Evolutionary conservation across 2,797 vertebrate genomes (phyloP).

Genomic region (Sphenopsis melanotis): DNA sequence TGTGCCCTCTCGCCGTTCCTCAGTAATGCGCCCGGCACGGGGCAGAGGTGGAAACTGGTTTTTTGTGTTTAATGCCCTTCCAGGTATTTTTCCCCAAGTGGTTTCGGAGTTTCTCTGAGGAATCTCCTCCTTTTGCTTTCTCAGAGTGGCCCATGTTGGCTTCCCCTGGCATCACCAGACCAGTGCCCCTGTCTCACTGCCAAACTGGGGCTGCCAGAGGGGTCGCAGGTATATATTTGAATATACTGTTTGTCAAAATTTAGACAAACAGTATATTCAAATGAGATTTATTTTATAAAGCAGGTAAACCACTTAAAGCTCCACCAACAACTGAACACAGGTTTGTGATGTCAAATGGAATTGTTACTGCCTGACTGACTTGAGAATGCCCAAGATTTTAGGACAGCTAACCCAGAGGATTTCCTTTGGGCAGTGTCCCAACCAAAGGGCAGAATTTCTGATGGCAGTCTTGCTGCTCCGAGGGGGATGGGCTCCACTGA

Average conservation of each 20-base stretch:
- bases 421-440: neutral
- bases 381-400: neutral
- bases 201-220: neutral
- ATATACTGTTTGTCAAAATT: neutral
- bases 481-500: neutral
- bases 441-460: neutral
- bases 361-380: neutral
- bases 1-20: fast-evolving
- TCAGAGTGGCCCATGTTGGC: fast-evolving
- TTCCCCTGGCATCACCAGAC: neutral
- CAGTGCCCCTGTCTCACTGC: neutral
- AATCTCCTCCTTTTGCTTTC: neutral
- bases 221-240: fast-evolving
- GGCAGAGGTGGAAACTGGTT: fast-evolving
- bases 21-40: fast-evolving
- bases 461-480: neutral
- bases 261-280: neutral
- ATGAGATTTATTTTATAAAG: neutral
- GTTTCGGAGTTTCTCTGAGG: neutral
- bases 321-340: neutral
- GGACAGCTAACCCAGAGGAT: neutral
- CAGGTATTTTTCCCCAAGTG: neutral
- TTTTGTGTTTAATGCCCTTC: neutral
- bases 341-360: neutral
- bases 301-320: neutral